Evolutionary conservation across 2,797 vertebrate genomes (phyloP).

Genomic region (Eleutherodactylus coqui): DNA sequence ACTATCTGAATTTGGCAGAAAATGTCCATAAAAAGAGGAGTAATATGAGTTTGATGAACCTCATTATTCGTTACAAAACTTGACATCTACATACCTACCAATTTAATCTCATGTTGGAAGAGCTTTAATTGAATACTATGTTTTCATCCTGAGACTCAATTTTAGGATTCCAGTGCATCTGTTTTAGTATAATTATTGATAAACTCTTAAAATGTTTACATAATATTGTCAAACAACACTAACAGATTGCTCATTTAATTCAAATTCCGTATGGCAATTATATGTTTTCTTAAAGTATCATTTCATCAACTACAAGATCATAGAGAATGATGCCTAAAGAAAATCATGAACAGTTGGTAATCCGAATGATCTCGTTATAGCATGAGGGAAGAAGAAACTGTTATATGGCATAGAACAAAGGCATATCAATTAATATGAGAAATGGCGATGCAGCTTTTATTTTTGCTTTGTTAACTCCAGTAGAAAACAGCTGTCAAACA

Average conservation of each 20-base stretch:
- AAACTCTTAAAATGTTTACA: background rate
- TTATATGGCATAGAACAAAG: too few species aligned
- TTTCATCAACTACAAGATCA: background rate
- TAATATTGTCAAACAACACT: conserved; percentile 11
- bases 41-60: conserved; percentile 62
- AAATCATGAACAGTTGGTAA: background rate
- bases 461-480: too few species aligned
- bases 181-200: conserved; percentile 34
- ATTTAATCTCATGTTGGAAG: conserved; percentile 58
- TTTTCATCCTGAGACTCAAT: conserved; percentile 40
- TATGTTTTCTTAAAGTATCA: background rate
- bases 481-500: too few species aligned
- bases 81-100: conserved; percentile 59
- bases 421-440: too few species aligned
- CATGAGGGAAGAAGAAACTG: too few species aligned
- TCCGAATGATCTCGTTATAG: too few species aligned
- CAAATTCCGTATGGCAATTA: background rate
- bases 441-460: too few species aligned
- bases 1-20: conserved; percentile 60
- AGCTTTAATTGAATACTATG: conserved; percentile 50
- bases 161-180: conserved; percentile 24
- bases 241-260: conserved; percentile 14
- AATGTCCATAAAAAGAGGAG: conserved; percentile 57
- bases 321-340: background rate
- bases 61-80: conserved; percentile 60